Base-by-base conservation (phyloP, 1,140 invertebrate genomes). In the Popillia japonica region DNA sequence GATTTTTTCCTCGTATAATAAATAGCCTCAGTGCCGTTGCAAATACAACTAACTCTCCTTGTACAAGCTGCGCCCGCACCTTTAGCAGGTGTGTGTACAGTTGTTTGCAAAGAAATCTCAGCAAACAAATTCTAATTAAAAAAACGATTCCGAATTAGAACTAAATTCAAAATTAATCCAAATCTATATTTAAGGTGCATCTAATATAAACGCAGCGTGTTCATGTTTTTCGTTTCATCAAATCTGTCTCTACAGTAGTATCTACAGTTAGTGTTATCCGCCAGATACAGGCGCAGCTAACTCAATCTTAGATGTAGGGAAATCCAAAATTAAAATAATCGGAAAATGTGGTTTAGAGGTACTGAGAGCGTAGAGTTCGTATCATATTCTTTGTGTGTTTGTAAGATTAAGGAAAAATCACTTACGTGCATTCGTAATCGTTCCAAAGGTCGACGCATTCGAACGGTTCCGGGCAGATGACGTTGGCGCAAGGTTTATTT, bases 371-470 rank as follows among this genome's bases (percentile, higher is more conserved):
- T 34, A 34, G 27, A 34, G 27, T 34, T 34, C 4, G 27, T 34
- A 34, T 34, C n/a, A n/a, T n/a, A n/a, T n/a, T n/a, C n/a, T n/a
- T 34, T 34, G 27, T 34, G 27, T 34, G n/a, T 34, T 34, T 34
- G 27, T 34, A 34, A 9, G 40, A 27, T 41, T 75, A 23, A 3
- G 2, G n/a, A 23, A 76, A 55, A 55, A 76, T 20, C 0, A 93
- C 95, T 94, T 89, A 99, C 97, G 96, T 97, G 96, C 97, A 99
- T 84, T 98, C 97, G 83, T 96, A 96, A 87, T 96, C 94, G 87
- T 96, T 96, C 97, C 97, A 99, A 0, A 98, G 91, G 88, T 99
- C 97, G 40, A 97, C 94, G 88, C 98, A 99, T 81, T 96, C 95
- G 86, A 98, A 97, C n/a, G 96, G 95, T 82, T 95, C 93, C 0